These are phyloP conservation scores for Zoanthus sociatus DNA, from an alignment of 92 coral and sea anemone species.

Conservation along the genomic window DNA sequence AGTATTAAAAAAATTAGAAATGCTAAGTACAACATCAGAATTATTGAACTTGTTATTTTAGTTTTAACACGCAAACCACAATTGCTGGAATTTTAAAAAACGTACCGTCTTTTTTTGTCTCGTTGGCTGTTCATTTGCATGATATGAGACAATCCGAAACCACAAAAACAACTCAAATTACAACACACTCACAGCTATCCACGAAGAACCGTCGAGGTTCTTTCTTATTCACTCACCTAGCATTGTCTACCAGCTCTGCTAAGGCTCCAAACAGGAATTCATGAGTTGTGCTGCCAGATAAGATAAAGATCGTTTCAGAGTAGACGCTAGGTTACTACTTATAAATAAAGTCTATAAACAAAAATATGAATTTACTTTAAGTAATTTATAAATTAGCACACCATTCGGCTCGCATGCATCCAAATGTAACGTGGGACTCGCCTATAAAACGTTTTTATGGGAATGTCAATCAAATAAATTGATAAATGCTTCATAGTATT, in stretches of 20 bases:
- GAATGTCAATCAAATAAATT: too few relatives aligned
- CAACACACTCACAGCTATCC: neutral
- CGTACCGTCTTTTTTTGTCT: too few relatives aligned
- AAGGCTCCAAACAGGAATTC: constrained; percentile 98
- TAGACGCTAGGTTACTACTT: too few relatives aligned
- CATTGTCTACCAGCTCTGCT: constrained; percentile 97
- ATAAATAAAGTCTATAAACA: too few relatives aligned
- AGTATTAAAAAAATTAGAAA: too few relatives aligned
- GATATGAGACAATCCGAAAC: too few relatives aligned
- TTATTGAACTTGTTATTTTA: neutral
- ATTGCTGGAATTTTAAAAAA: too few relatives aligned
- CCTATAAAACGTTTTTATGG: too few relatives aligned
- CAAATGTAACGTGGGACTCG: neutral
- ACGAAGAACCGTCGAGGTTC: neutral
- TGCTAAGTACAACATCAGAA: neutral
- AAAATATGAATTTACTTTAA: too few relatives aligned
- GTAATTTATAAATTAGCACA: constrained; percentile 7
- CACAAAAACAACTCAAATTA: neutral
- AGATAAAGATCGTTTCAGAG: constrained; percentile 20
- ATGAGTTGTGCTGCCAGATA: constrained; percentile 87
- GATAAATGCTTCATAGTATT: too few relatives aligned
- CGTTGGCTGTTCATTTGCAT: too few relatives aligned
- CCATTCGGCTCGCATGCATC: neutral
- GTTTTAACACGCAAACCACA: neutral
- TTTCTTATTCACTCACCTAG: constrained; percentile 71